phyloP scores from a whole-genome alignment of 2,113 vertebrate species.

The Psittacus erithacus region DNA sequence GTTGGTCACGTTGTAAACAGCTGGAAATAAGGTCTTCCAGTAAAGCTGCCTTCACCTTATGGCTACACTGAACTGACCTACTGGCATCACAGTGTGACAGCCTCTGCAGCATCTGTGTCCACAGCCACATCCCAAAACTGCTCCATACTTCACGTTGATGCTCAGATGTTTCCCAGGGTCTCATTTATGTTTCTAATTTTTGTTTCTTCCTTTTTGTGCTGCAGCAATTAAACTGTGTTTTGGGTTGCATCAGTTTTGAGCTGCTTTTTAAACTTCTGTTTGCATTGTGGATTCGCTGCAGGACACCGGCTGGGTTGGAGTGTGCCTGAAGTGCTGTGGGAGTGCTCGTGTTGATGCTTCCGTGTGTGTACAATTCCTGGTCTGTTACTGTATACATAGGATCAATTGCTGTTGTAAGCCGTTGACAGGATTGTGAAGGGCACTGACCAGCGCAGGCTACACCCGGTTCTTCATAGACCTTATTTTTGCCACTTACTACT shows the following conservation, averaged over 20 bases:
- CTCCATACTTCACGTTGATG: neutral
- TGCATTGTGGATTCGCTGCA: neutral
- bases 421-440: neutral
- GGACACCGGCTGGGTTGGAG: neutral
- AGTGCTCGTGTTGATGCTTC: neutral
- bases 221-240: neutral
- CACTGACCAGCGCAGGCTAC: neutral
- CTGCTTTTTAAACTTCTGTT: neutral
- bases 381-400: neutral
- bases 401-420: neutral
- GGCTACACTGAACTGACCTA: constrained; percentile 24
- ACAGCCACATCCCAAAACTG: neutral
- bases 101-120: neutral
- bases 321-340: neutral
- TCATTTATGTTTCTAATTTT: neutral
- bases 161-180: neutral
- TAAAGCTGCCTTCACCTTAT: constrained; percentile 21
- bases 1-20: neutral
- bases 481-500: neutral
- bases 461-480: neutral
- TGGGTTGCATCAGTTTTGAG: neutral
- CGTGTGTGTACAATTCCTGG: neutral
- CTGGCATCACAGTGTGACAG: constrained; percentile 18
- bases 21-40: constrained; percentile 4
- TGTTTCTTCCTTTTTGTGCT: neutral